phyloP scores from a whole-genome alignment of 2,888 invertebrate species.

The Malachius bipustulatus region DNA sequence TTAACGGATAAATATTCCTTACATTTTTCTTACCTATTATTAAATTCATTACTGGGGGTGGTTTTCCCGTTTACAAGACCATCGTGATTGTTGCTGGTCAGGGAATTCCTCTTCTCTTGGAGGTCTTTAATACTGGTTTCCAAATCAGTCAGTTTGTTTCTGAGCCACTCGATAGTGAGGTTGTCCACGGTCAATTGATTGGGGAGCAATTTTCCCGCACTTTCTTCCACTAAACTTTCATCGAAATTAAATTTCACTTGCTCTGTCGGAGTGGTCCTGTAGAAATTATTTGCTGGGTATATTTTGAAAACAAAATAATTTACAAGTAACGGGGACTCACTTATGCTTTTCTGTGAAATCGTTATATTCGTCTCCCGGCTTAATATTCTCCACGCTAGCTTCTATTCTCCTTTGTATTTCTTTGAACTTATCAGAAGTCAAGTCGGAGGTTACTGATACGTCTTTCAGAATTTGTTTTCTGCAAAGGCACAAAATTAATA shows the following conservation, averaged over 20 bases:
- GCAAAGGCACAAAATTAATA: too few relatives aligned
- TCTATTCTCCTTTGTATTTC: slow-evolving; percentile 70
- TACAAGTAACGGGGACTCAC: slow-evolving; percentile 41
- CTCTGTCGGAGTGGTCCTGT: slow-evolving; percentile 67
- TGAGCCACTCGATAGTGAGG: slow-evolving; percentile 80
- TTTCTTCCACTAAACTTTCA: slow-evolving; percentile 76
- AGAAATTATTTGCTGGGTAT: slow-evolving; percentile 17
- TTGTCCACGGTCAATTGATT: slow-evolving; percentile 86
- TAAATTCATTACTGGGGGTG: slow-evolving; percentile 26
- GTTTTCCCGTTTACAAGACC: slow-evolving; percentile 32
- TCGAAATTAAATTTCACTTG: slow-evolving; percentile 77
- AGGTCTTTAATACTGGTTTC: slow-evolving; percentile 69
- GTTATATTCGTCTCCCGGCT: slow-evolving; percentile 77
- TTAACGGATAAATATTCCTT: too few relatives aligned
- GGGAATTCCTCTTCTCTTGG: slow-evolving; percentile 50
- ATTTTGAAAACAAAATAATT: not conserved
- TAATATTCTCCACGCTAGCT: slow-evolving; percentile 61
- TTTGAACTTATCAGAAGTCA: slow-evolving; percentile 66
- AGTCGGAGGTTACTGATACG: slow-evolving; percentile 66
- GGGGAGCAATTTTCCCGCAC: slow-evolving; percentile 74
- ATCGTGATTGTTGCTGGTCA: slow-evolving; percentile 24
- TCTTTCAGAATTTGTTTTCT: slow-evolving; percentile 73
- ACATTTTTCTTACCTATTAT: slow-evolving; percentile 26
- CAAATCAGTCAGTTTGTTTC: slow-evolving; percentile 65
- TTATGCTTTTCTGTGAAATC: slow-evolving; percentile 82